These are phyloP conservation scores for Magallana nippona DNA, from an alignment of 2,888 invertebrate species.

Conservation along the genomic window DNA sequence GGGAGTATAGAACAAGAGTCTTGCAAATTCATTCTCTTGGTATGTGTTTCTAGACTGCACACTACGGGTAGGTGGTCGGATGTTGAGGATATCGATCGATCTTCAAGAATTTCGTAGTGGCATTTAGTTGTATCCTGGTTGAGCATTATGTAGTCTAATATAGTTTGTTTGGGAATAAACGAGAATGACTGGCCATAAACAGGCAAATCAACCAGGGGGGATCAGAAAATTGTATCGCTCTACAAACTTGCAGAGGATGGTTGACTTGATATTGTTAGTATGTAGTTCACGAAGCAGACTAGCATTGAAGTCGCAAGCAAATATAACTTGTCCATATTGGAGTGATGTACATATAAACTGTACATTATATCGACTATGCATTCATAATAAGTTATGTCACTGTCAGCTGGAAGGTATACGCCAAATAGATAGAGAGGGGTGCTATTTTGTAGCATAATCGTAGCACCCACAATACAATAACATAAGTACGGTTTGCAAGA, in stretches of 20 bases:
- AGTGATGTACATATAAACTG: background rate
- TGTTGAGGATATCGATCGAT: background rate
- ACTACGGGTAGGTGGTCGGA: background rate
- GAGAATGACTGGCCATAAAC: background rate
- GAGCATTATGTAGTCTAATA: background rate
- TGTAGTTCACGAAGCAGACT: slow-evolving; percentile 3
- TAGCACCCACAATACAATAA: background rate
- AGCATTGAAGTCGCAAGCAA: background rate
- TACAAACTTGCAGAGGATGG: background rate
- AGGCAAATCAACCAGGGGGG: background rate
- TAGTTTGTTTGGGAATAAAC: slow-evolving; percentile 2
- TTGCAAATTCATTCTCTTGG: background rate
- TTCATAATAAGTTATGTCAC: background rate
- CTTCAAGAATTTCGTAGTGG: background rate
- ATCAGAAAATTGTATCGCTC: background rate
- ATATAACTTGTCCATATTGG: background rate
- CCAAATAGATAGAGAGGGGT: background rate
- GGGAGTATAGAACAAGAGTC: background rate
- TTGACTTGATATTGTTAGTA: background rate
- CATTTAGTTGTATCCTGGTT: background rate
- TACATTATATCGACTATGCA: background rate
- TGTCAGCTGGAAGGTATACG: background rate
- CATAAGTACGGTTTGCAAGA: too few relatives aligned
- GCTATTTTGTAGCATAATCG: background rate
- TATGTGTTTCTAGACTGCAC: background rate